phyloP scores from a whole-genome alignment of 1,140 invertebrate species.

The Drosophila guanche region DNA sequence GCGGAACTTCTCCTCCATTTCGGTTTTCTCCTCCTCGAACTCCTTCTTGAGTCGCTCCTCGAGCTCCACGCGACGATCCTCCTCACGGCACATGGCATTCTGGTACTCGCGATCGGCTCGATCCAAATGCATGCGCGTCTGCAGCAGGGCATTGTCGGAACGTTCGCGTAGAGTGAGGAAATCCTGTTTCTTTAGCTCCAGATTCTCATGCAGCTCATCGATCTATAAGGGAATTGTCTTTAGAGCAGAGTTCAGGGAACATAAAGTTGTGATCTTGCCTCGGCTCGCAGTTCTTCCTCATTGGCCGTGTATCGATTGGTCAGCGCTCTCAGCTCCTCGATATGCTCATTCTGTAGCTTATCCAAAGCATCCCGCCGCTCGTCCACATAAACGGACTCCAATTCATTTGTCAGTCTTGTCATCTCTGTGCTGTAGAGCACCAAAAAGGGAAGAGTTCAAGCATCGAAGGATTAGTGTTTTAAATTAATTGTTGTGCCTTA shows the following conservation, averaged over 20 bases:
- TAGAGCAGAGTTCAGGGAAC: not conserved
- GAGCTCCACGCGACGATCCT: slow-evolving; percentile 84
- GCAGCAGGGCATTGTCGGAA: slow-evolving; percentile 73
- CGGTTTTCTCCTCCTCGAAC: slow-evolving; percentile 72
- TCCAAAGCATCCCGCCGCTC: slow-evolving; percentile 86
- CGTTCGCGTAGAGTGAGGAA: slow-evolving; percentile 73
- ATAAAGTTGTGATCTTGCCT: slow-evolving; percentile 76
- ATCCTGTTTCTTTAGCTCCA: slow-evolving; percentile 85
- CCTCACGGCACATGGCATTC: slow-evolving; percentile 85
- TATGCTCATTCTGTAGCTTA: slow-evolving; percentile 84
- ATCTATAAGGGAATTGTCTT: slow-evolving; percentile 83
- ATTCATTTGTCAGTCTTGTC: slow-evolving; percentile 86
- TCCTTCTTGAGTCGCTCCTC: slow-evolving; percentile 66
- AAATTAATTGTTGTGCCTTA: slow-evolving; percentile 38
- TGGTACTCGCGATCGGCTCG: slow-evolving; percentile 84
- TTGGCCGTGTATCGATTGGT: slow-evolving; percentile 85
- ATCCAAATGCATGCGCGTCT: slow-evolving; percentile 83
- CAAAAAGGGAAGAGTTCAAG: too few species aligned
- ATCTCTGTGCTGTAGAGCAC: slow-evolving; percentile 83
- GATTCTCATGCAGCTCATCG: slow-evolving; percentile 84
- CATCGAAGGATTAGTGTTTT: too few species aligned
- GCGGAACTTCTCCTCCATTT: slow-evolving; percentile 82
- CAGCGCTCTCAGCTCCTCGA: slow-evolving; percentile 84
- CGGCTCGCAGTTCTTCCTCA: slow-evolving; percentile 84
- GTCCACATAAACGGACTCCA: slow-evolving; percentile 86